phyloP scores from a whole-genome alignment of 2,888 invertebrate species.

The Papilio elwesi region DNA sequence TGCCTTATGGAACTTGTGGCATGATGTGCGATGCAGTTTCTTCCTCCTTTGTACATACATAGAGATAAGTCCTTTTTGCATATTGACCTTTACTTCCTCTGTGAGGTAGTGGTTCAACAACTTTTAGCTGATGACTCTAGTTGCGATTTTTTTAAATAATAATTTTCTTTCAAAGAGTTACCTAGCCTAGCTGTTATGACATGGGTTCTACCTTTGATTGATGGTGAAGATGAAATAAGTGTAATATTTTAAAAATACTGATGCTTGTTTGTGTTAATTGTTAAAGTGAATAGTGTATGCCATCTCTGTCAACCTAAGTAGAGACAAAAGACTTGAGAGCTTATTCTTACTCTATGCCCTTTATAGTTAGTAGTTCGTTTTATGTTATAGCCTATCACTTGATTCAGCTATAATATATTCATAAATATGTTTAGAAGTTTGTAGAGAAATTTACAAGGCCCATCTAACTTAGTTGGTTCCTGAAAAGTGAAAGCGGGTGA shows the following conservation, averaged over 20 bases:
- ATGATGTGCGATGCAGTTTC: too few species aligned
- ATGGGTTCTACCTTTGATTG: too few species aligned
- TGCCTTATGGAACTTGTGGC: too few species aligned
- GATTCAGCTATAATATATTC: background rate
- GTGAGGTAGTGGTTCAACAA: too few species aligned
- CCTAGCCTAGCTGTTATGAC: too few species aligned
- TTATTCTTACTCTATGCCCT: background rate
- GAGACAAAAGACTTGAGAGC: background rate
- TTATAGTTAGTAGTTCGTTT: constrained; percentile 1
- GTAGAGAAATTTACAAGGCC: background rate
- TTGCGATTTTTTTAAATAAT: too few species aligned
- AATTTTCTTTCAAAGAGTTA: too few species aligned
- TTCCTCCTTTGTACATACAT: too few species aligned
- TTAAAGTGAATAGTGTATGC: background rate
- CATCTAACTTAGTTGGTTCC: background rate
- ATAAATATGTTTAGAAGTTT: background rate
- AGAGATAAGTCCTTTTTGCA: background rate
- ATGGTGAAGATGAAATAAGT: background rate
- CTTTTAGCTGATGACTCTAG: too few species aligned
- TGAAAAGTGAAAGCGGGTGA: too few species aligned
- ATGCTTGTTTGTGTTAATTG: background rate
- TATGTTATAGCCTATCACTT: background rate
- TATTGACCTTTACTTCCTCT: background rate
- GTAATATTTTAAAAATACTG: background rate
- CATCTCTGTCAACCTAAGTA: constrained; percentile 4